A percentile compares a stretch with the other conserved stretches of the same genome.
phyloP scores from a whole-genome alignment of 2,888 invertebrate species.

The Drosophila ustulata region DNA sequence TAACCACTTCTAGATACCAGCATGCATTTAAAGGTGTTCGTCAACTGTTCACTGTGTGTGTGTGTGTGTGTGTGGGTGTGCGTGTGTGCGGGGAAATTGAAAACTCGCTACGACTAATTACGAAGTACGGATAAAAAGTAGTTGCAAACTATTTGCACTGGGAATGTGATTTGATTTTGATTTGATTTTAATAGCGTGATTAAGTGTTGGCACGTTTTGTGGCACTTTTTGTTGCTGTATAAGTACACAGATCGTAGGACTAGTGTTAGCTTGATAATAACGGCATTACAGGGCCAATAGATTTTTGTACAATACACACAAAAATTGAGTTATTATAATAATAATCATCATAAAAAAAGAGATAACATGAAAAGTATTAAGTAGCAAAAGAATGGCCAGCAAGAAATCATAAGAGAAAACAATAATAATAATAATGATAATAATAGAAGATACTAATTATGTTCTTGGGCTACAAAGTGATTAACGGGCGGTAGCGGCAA shows the following conservation, averaged over 20 bases:
- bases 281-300: conserved; percentile 23
- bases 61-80: conserved; percentile 10
- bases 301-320: conserved; percentile 32
- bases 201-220: conserved; percentile 25
- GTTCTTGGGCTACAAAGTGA: conserved; percentile 10
- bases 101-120: conserved; percentile 23
- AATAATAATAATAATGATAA: conserved; percentile 35
- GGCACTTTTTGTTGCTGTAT: conserved; percentile 30
- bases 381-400: background rate
- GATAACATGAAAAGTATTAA: conserved; percentile 8
- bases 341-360: conserved; percentile 15
- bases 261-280: conserved; percentile 37
- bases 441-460: conserved; percentile 9
- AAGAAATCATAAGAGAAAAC: conserved; percentile 25
- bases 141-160: conserved; percentile 18
- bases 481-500: conserved; percentile 72
- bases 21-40: conserved; percentile 6
- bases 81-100: conserved; percentile 5
- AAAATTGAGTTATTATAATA: conserved; percentile 8
- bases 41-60: conserved; percentile 2
- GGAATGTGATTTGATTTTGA: background rate
- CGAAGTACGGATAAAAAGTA: conserved; percentile 7
- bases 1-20: background rate
- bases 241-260: conserved; percentile 35
- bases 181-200: conserved; percentile 22